Base-by-base conservation (phyloP, 2,113 vertebrate species). In the Gallinago undulata region DNA sequence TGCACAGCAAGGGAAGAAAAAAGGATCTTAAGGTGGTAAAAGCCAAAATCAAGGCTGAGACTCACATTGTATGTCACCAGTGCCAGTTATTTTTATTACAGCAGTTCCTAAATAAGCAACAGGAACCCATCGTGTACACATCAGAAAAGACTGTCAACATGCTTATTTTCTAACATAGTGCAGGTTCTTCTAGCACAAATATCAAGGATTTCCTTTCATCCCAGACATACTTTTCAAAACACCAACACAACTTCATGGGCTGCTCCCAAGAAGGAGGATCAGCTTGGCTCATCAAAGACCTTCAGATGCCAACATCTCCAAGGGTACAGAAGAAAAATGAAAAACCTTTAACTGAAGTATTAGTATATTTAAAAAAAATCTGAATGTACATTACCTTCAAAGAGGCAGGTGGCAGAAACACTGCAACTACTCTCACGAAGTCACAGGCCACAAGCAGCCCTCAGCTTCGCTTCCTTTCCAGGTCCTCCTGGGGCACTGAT, bases 401-500 rank as follows among this genome's bases (percentile, higher is more conserved):
- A 30, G 4, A 1, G 18, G 18, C 0, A 13, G 21, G 19, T 11
- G 5, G 1, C 70, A 91, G 31, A 47, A 74, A 10, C 28, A 11
- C 85, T 5, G 3, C 60, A 33, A 35, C 45, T 9, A 2, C 69
- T 47, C 43, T 35, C 37, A 3, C 31, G 13, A 37, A 67, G 3
- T 1, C 7, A 3, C 1, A 30, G 2, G 0, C 0, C 43, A 82
- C 11, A 1, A 55, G 0, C 13, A 45, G 2, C 23, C 33, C 19
- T 2, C 10, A 14, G 1, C 53, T 45, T 2, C 18, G 0, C 23
- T 16, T 16, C 31, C 47, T 5, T 24, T 9, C 53, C 55, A 13
- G 4, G 0, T 33, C 56, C 16, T 35, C 22, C 87, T 22, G 68
- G 48, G 74, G 50, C 47, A 6, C 69, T 69, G 67, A 85, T 93